Conservation (phyloP, 2,113 vertebrate species). For the Potamarius usumacintae region DNA sequence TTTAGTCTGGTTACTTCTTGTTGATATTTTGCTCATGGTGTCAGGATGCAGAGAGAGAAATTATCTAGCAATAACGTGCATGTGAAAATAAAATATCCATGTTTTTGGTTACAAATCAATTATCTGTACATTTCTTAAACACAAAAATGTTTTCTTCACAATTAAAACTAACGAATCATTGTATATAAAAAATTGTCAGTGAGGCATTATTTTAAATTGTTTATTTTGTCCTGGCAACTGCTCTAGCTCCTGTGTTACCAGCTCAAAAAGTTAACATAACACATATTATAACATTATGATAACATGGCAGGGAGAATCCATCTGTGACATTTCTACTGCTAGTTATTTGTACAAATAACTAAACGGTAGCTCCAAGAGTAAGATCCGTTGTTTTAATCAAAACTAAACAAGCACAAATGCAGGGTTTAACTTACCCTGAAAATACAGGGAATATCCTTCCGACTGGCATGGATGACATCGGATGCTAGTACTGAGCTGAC, state of each 20-base stretch:
- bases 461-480: constrained; percentile 95
- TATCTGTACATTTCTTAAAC: not conserved
- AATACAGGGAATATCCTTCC: constrained; percentile 97
- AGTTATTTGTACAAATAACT: not conserved
- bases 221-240: not conserved
- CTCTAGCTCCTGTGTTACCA: not conserved
- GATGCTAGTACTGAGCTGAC: constrained; percentile 96
- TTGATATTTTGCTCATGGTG: no score
- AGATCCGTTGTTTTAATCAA: not conserved
- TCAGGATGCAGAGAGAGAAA: no score
- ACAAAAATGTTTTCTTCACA: not conserved
- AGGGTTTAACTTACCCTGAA: constrained; percentile 85
- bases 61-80: no score
- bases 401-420: not conserved
- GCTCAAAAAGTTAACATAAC: not conserved
- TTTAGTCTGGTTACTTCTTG: no score
- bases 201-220: not conserved
- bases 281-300: not conserved
- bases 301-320: not conserved
- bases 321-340: not conserved
- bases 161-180: not conserved
- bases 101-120: not conserved
- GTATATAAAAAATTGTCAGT: not conserved
- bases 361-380: not conserved
- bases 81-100: not conserved